Evolutionary conservation across 2,797 vertebrate species (phyloP).

Genomic region (Atherinosoma microstoma): DNA sequence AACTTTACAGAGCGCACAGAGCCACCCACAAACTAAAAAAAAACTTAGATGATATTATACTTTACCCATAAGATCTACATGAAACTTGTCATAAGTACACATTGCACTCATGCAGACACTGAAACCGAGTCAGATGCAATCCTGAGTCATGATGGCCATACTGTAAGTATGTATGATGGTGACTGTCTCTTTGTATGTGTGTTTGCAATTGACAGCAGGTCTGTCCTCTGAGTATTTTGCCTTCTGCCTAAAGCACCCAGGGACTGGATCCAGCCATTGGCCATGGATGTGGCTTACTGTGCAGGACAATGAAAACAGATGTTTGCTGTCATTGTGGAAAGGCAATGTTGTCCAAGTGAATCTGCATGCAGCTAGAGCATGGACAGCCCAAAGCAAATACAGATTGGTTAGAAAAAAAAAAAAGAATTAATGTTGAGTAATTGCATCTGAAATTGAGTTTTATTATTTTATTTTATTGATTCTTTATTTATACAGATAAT

Average conservation of each 20-base stretch:
- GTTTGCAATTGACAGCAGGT: constrained; percentile 14
- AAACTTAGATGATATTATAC: constrained; percentile 12
- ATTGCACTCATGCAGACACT: constrained; percentile 28
- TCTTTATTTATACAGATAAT: background rate
- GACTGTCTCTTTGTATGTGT: constrained; percentile 16
- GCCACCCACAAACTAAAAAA: constrained; percentile 2
- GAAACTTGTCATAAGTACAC: constrained; percentile 10
- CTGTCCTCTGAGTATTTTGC: constrained; percentile 32
- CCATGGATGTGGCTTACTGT: constrained; percentile 51
- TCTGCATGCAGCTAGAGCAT: constrained; percentile 19
- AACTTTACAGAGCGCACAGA: constrained; percentile 8
- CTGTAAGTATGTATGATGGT: constrained; percentile 29
- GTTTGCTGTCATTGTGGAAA: constrained; percentile 49
- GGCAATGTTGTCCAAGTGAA: constrained; percentile 16
- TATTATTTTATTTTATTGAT: background rate
- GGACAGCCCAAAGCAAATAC: constrained; percentile 1
- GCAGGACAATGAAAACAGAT: constrained; percentile 62
- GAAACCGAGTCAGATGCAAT: constrained; percentile 31
- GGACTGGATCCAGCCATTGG: constrained; percentile 65
- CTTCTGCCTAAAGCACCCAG: constrained; percentile 43
- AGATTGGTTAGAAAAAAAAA: constrained; percentile 1
- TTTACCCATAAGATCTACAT: background rate
- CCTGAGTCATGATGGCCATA: constrained; percentile 28
- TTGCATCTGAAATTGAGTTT: background rate
- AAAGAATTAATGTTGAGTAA: constrained; percentile 2